These are phyloP conservation scores for Lutjanus erythropterus DNA, from an alignment of 2,113 vertebrate species.

Conservation along the genomic window DNA sequence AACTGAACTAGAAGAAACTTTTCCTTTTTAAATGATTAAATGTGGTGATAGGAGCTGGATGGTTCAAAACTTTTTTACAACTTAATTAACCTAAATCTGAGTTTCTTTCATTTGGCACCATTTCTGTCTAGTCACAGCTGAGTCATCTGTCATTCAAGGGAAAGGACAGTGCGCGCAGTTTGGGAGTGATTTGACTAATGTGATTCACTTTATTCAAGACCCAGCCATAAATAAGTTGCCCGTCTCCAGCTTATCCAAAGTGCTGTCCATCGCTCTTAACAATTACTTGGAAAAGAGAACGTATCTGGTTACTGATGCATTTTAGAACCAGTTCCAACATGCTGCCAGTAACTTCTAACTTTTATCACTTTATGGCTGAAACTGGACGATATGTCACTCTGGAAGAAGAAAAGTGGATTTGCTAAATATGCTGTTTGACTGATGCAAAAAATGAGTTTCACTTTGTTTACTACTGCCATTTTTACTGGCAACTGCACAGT, in stretches of 20 bases:
- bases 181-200: background rate
- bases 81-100: background rate
- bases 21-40: background rate
- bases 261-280: background rate
- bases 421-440: too few relatives aligned
- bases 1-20: background rate
- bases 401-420: too few relatives aligned
- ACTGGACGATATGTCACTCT: too few relatives aligned
- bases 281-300: background rate
- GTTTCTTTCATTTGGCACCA: too few relatives aligned
- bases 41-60: background rate
- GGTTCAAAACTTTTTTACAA: background rate
- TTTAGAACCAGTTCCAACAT: background rate
- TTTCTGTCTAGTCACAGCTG: background rate
- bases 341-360: background rate
- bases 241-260: background rate
- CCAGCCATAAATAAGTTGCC: background rate
- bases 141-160: constrained; percentile 1
- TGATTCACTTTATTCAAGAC: background rate
- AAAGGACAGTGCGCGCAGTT: background rate
- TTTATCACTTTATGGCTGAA: too few relatives aligned
- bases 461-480: too few relatives aligned
- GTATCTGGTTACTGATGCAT: background rate
- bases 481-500: too few relatives aligned
- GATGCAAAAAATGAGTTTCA: too few relatives aligned